Percentiles rank a stretch among this genome's conserved stretches.
Conservation (phyloP, 2,888 invertebrate species). For the Melolontha melolontha region DNA sequence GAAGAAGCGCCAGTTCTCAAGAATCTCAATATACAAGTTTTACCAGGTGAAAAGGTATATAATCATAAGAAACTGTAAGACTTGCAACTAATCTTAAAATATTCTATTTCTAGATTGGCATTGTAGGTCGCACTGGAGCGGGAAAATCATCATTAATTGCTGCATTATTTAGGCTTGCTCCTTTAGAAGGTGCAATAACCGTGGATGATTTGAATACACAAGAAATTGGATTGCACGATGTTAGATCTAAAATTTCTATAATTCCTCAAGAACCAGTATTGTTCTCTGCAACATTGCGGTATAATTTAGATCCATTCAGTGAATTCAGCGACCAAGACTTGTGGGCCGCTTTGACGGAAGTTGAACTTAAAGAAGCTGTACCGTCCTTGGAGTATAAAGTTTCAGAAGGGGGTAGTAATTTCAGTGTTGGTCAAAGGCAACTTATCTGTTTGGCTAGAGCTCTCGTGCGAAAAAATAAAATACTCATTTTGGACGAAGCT, state of each 20-base stretch:
- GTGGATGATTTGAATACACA: slow-evolving; percentile 83
- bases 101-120: slow-evolving; percentile 72
- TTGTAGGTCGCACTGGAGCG: slow-evolving; percentile 89
- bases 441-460: slow-evolving; percentile 88
- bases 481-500: slow-evolving; percentile 90
- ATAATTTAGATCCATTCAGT: slow-evolving; percentile 86
- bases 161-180: slow-evolving; percentile 84
- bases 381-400: slow-evolving; percentile 74
- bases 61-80: slow-evolving; percentile 65
- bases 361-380: slow-evolving; percentile 80
- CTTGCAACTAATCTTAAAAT: slow-evolving; percentile 2
- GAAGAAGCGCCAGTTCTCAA: slow-evolving; percentile 78
- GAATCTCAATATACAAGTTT: slow-evolving; percentile 72
- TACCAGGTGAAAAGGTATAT: slow-evolving; percentile 76
- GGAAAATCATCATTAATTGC: slow-evolving; percentile 86
- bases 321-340: slow-evolving; percentile 77
- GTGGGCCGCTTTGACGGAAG: slow-evolving; percentile 80
- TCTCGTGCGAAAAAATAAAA: slow-evolving; percentile 80
- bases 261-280: slow-evolving; percentile 64
- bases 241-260: slow-evolving; percentile 85
- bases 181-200: slow-evolving; percentile 78
- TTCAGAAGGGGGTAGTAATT: slow-evolving; percentile 84
- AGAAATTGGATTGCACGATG: slow-evolving; percentile 79
- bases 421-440: slow-evolving; percentile 90
- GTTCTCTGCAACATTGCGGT: slow-evolving; percentile 84